Base-by-base conservation (phyloP, 2,888 invertebrate species). In the Kryphioiulus occultus region DNA sequence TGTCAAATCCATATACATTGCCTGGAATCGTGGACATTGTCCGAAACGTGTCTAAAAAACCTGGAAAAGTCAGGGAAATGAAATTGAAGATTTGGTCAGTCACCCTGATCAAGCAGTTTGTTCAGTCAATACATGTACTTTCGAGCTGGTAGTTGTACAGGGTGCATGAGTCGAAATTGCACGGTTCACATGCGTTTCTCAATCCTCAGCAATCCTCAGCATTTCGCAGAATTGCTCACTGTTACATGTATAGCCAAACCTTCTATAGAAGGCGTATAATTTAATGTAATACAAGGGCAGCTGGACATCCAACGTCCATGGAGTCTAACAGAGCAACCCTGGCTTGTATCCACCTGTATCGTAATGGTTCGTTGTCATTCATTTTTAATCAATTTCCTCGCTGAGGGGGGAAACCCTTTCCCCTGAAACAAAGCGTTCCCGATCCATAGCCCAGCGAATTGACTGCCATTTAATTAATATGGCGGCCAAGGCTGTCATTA, bases 381-480 rank as follows among this genome's bases (percentile, higher is more conserved):
- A 78, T 78, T 78, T 68, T 78, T 78, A 78, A 78, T 78, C 78
- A 78, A 78, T 78, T 78, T 30, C 78, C 26, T 15, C 15, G 30
- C 12, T 15, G 78, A 78, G 30, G 53, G 78, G 68, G 30, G 30
- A 78, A 78, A 30, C 78, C 78, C 78, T 78, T 78, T 78, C 78
- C 30, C 3, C 30, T 15, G 26, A 15, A 78, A 78, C 78, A 78
- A 78, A 78, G 78, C 78, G 78, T 30, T 78, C 30, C 30, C 3
- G 30, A 30, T 78, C 78, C 30, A 78, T 30, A 78, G 30, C 78
- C 17, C 30, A 15, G 78, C 15, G 78, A 78, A 78, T 78, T 78
- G 78, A 78, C 78, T 78, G 78, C 30, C 30, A 78, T 78, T 78
- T 78, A 78, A 78, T 78, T 78, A 78, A 78, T 78, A 78, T 78